Base-by-base conservation (phyloP, 2,113 vertebrate species). In the Chauna torquata region DNA sequence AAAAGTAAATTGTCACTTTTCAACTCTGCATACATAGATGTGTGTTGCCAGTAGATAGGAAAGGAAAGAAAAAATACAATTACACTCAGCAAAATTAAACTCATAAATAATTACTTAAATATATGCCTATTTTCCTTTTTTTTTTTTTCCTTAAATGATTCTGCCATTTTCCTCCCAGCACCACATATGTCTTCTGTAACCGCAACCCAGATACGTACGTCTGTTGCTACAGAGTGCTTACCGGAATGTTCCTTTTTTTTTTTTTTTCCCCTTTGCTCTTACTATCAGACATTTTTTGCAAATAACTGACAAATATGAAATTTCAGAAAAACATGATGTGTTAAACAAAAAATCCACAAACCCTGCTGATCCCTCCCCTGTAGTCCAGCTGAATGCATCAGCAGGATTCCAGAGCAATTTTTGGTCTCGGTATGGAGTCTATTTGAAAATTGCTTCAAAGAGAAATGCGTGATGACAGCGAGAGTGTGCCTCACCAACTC, bases 381-480 rank as follows among this genome's bases (percentile, higher is more conserved):
- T 50, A 69, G 74, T 32, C 36, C 66, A 76, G 16, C 72, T 87
- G 90, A 61, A 91, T 7, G 19, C 44, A 86, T 28, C 77, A 91
- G 80, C 61, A 76, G 57, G 77, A 36, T 92, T 93, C 58, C 45
- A 59, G 50, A 74, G 20, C 28, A 87, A 93, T 81, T 90, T 90
- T 83, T 94, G 55, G 79, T 80, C 83, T 91, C 4, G 2, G 36
- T 74, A 82, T 0, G 11, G 34, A 52, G 19, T 50, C 58, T 74
- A 12, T 90, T 89, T 87, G 69, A 83, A 95, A 94, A 88, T 62
- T 3, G 2, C 40, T 93, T 96, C 79, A 92, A 92, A 96, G 86
- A 93, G 64, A 87, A 92, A 34, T 0, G 18, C 44, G 65, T 86
- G 79, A 87, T 49, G 54, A 49, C 47, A 66, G 14, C 55, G 19